Conservation (phyloP, 1,140 invertebrate genomes). For the Formica exsecta region DNA sequence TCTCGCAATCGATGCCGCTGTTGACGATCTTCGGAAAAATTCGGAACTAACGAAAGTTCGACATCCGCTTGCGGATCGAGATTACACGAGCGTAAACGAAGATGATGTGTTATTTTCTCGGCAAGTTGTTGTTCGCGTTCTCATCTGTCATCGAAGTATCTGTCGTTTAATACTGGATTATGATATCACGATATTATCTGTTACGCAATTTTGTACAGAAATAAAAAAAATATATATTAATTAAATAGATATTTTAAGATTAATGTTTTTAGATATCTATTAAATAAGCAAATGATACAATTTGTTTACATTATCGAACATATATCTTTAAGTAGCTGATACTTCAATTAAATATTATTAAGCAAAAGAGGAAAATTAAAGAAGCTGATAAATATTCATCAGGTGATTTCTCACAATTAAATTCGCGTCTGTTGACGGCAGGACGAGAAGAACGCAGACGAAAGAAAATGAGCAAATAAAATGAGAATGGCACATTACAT, state of each 20-base stretch:
- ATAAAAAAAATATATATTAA: constrained; percentile 24
- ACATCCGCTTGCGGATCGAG: constrained; percentile 42
- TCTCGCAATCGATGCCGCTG: constrained; percentile 26
- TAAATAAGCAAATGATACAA: neutral
- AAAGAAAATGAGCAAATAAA: constrained; percentile 7
- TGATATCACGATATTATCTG: neutral
- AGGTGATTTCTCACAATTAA: neutral
- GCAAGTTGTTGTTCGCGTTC: neutral
- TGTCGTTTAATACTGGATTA: neutral
- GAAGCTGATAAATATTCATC: constrained; percentile 69
- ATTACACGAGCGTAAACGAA: neutral
- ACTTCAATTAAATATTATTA: constrained; percentile 50
- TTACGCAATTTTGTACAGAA: neutral
- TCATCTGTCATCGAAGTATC: neutral
- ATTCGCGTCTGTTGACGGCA: constrained; percentile 2
- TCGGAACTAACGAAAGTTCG: constrained; percentile 31
- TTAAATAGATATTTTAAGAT: neutral
- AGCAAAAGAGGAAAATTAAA: constrained; percentile 47
- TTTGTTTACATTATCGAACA: neutral
- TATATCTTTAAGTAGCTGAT: constrained; percentile 30
- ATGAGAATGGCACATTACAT: constrained; percentile 1
- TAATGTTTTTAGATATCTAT: neutral
- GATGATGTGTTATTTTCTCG: neutral
- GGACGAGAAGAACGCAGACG: neutral
- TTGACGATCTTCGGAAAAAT: constrained; percentile 59